phyloP scores from a whole-genome alignment of 2,113 vertebrate species.

The Tragelaphus scriptus region DNA sequence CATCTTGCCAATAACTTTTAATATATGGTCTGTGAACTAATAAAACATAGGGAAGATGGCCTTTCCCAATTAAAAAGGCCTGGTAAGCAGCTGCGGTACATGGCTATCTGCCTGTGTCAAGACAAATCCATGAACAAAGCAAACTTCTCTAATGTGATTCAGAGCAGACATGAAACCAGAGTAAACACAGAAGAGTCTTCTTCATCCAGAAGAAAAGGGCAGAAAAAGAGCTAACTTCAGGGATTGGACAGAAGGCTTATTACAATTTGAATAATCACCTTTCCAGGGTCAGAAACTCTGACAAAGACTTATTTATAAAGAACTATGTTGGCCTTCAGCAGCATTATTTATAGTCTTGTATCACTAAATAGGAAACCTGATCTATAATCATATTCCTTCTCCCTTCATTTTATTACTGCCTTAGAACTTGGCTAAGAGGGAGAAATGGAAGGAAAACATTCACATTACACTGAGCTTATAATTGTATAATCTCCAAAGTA shows the following conservation, averaged over 20 bases:
- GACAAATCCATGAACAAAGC: neutral
- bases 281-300: conserved; percentile 14
- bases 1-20: neutral
- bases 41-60: neutral
- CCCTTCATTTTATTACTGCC: conserved; percentile 6
- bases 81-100: neutral
- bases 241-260: neutral
- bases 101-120: neutral
- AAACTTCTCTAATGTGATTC: neutral
- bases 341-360: conserved; percentile 34
- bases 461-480: neutral
- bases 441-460: conserved; percentile 27
- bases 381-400: conserved; percentile 21
- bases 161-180: neutral
- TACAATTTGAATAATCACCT: conserved; percentile 39
- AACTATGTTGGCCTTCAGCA: neutral
- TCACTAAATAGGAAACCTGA: neutral
- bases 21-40: conserved; percentile 2
- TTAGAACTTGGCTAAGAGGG: conserved; percentile 6
- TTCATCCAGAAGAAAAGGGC: conserved; percentile 4
- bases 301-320: conserved; percentile 40
- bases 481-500: neutral
- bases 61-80: neutral
- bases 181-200: neutral
- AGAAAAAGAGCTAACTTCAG: neutral